Conservation (phyloP, 2,888 invertebrate species). For the Drosophila hamatofila region DNA sequence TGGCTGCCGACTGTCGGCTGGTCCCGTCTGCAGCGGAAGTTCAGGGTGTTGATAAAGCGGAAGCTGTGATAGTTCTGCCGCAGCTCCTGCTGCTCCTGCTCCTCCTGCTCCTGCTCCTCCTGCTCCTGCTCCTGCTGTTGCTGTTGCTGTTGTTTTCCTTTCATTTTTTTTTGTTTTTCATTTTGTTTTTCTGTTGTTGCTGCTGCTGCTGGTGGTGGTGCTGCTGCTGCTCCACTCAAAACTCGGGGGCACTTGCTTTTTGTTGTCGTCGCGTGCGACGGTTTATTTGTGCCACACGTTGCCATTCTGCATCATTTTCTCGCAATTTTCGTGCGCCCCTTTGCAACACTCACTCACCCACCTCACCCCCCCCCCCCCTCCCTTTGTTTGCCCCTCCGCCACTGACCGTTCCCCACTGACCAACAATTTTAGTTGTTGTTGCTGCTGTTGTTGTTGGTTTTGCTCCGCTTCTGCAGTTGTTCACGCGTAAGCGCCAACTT, state of each 20-base stretch:
- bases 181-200: conserved; percentile 1
- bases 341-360: not conserved
- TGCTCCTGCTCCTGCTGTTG: not conserved
- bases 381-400: not conserved
- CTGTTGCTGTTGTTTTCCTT: not conserved
- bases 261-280: conserved; percentile 51
- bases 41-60: conserved; percentile 71
- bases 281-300: conserved; percentile 65
- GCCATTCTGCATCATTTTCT: conserved; percentile 70
- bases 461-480: conserved; percentile 35
- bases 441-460: not conserved
- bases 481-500: conserved; percentile 57
- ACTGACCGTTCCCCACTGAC: conserved; percentile 20
- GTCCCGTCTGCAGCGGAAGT: conserved; percentile 59
- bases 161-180: conserved; percentile 3
- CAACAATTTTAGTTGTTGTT: conserved; percentile 37
- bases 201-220: no score
- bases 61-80: conserved; percentile 66
- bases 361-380: not conserved
- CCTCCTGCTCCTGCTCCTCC: conserved; percentile 3
- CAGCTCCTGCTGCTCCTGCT: conserved; percentile 30
- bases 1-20: not conserved
- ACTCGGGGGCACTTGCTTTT: conserved; percentile 44
- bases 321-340: conserved; percentile 57
- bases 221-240: conserved; percentile 54